These are phyloP conservation scores for Portevinia maculata DNA, from an alignment of 2,888 invertebrate species.

Conservation along the genomic window DNA sequence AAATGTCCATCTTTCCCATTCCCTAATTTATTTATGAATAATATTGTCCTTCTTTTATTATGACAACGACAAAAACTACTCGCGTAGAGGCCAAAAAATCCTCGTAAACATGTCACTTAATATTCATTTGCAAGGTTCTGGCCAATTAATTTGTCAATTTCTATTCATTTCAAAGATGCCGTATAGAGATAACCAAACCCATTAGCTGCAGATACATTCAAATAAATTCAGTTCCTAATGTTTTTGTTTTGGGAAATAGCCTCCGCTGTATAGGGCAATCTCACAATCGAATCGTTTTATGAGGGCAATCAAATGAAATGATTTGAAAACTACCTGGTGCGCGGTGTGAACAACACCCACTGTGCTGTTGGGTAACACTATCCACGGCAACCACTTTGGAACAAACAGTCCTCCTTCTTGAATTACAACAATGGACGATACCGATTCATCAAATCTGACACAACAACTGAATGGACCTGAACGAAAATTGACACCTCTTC, in stretches of 20 bases:
- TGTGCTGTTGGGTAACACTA: background rate
- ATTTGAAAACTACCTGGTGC: slow-evolving; percentile 39
- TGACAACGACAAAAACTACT: background rate
- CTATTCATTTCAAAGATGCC: slow-evolving; percentile 47
- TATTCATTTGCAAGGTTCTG: slow-evolving; percentile 15
- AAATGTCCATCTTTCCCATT: too few species aligned
- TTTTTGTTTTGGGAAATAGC: background rate
- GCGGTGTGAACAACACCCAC: slow-evolving; percentile 62
- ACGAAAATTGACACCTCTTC: slow-evolving; percentile 58
- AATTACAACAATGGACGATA: slow-evolving; percentile 46
- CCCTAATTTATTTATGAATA: too few species aligned
- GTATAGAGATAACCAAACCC: slow-evolving; percentile 51
- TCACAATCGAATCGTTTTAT: slow-evolving; percentile 37
- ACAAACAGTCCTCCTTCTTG: slow-evolving; percentile 48
- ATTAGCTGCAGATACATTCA: slow-evolving; percentile 36
- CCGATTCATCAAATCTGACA: slow-evolving; percentile 63
- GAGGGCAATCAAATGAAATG: slow-evolving; percentile 34
- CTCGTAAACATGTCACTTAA: slow-evolving; percentile 34
- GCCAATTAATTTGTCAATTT: slow-evolving; percentile 53
- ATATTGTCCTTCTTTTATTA: slow-evolving; percentile 19
- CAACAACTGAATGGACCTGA: slow-evolving; percentile 38
- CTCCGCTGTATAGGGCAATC: slow-evolving; percentile 1
- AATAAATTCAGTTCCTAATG: slow-evolving; percentile 35
- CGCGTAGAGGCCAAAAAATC: slow-evolving; percentile 18
- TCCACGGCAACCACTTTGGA: slow-evolving; percentile 11